phyloP scores from a whole-genome alignment of 2,888 invertebrate species.

The Thalpophila matura region DNA sequence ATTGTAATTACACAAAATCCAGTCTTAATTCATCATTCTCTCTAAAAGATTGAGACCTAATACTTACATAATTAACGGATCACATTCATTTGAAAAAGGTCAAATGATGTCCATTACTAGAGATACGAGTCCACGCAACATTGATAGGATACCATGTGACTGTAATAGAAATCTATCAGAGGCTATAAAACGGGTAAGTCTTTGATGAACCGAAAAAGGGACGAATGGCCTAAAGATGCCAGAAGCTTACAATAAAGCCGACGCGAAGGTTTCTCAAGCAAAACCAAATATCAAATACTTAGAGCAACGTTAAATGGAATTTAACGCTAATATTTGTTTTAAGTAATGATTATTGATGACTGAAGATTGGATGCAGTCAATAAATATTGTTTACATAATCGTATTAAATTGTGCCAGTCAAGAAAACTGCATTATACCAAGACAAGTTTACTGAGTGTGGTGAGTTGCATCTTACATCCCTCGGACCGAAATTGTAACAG shows the following conservation, averaged over 20 bases:
- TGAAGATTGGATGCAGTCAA: too few species aligned
- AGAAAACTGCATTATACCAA: too few species aligned
- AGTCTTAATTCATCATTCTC: neutral
- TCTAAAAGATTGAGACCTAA: neutral
- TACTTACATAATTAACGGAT: constrained; percentile 12
- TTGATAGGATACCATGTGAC: constrained; percentile 48
- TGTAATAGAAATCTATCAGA: constrained; percentile 44
- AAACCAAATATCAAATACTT: neutral
- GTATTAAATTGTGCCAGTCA: too few species aligned
- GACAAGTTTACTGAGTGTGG: too few species aligned
- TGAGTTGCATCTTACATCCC: too few species aligned
- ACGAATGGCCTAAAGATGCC: constrained; percentile 19
- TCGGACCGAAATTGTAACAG: too few species aligned
- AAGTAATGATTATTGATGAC: too few species aligned
- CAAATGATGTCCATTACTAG: constrained; percentile 1
- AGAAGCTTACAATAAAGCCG: neutral
- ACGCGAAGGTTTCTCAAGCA: neutral
- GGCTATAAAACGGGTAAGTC: constrained; percentile 32
- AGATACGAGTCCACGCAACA: constrained; percentile 36
- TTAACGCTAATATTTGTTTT: too few species aligned
- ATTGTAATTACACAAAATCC: too few species aligned
- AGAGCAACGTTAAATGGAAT: too few species aligned
- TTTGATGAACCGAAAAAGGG: constrained; percentile 52
- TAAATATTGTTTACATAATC: too few species aligned
- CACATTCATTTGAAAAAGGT: constrained; percentile 14